Base-by-base conservation (phyloP, 1,140 invertebrate species). In the Leptinotarsa lineolata region DNA sequence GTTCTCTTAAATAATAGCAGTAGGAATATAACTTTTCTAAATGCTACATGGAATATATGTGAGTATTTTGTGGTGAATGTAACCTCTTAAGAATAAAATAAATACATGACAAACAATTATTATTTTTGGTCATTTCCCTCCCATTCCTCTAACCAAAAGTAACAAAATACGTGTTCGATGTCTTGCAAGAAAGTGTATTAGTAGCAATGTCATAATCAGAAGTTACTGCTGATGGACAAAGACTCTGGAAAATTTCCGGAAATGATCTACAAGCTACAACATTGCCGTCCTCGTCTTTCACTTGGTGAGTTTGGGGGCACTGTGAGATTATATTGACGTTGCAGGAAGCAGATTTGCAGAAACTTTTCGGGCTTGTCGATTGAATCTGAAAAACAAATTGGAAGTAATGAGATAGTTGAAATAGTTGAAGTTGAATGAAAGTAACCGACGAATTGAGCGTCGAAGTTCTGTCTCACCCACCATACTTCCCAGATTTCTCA, bases 91-190 rank as follows among this genome's bases (percentile, higher is more conserved):
- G 13, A 8, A 2, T 59, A 39, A 8, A 61, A 61, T 21, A 61
- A 61, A 59, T 18, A 59, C 5, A 59, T 18, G 15, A 3, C 15
- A 61, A 61, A 61, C 59, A 39, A 39, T 39, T 39, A 11, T 39
- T 39, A 22, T 66, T 66, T 30, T 39, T 8, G 1, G 8, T 8
- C 0, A 39, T 39, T 39, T 39, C 6, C 11, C 30, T 13, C 6
- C 61, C n/a, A 2, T n/a, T 22, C 8, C 18, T 39, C 60, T 71
- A 71, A n/a, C 69, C 69, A 11, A 71, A 61, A n/a, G 60, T 5
- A 5, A 71, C 60, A n/a, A 63, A 44, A 63, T 71, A 71, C 4
- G 69, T 71, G 45, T 71, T 71, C 22, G 69, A 71, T 15, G 67
- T 68, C 30, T 63, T 71, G 20, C 69, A 71, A 16, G 58, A 30